Percentiles rank a stretch among this genome's conserved stretches.
Conservation (phyloP, 2,888 invertebrate genomes). For the Serripes groenlandicus region DNA sequence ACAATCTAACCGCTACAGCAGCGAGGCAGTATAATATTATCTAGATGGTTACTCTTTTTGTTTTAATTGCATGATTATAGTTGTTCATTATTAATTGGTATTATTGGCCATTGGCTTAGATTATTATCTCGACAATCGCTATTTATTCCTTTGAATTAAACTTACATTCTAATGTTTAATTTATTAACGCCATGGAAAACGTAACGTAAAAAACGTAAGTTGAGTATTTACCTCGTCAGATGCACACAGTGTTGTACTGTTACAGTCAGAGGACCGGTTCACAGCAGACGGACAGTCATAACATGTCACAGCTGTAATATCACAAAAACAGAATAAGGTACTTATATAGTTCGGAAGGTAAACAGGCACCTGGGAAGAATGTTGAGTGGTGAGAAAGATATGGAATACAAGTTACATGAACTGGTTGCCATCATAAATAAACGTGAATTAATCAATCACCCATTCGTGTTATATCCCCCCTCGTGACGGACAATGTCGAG, state of each 20-base stretch:
- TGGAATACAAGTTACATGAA: not conserved
- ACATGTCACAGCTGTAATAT: conserved; percentile 43
- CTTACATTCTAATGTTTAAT: no score
- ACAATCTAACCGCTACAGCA: no score
- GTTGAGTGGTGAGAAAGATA: not conserved
- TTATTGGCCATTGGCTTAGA: no score
- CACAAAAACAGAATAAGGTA: not conserved
- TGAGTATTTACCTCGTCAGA: conserved; percentile 31
- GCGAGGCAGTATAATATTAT: no score
- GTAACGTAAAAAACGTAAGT: not conserved
- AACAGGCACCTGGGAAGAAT: not conserved
- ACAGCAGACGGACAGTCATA: conserved; percentile 43
- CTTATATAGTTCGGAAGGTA: not conserved
- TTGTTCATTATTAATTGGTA: no score
- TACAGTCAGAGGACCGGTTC: conserved; percentile 42
- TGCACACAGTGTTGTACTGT: conserved; percentile 38
- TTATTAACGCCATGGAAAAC: no score
- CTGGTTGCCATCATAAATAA: not conserved
- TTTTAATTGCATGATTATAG: no score
- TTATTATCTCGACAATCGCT: no score
- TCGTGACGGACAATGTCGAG: no score
- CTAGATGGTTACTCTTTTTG: no score
- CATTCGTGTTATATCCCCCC: no score
- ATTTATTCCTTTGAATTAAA: no score
- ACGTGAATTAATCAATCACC: not conserved